These are phyloP conservation scores for Ophiodon elongatus DNA, from an alignment of 2,113 vertebrate species.

Conservation along the genomic window DNA sequence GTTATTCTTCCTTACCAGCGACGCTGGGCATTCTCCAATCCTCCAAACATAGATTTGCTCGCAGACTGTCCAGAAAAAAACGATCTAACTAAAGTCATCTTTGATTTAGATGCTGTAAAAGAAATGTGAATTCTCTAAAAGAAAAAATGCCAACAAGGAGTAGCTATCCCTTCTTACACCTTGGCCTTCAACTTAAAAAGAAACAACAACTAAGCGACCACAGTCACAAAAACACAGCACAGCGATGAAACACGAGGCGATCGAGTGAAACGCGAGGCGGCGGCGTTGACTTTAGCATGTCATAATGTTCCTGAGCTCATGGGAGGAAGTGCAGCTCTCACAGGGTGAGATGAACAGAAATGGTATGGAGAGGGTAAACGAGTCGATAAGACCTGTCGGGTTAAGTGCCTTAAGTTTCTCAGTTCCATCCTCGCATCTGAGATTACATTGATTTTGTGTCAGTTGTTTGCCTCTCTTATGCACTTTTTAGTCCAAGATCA, in stretches of 20 bases:
- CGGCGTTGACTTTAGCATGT: neutral
- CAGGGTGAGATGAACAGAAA: constrained; percentile 30
- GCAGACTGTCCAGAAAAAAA: neutral
- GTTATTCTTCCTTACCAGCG: neutral
- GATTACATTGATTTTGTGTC: constrained; percentile 27
- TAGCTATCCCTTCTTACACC: neutral
- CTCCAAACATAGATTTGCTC: neutral
- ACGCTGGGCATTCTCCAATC: neutral
- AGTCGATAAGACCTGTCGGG: constrained; percentile 15
- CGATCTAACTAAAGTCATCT: no score
- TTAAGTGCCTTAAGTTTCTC: neutral
- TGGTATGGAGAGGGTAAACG: neutral
- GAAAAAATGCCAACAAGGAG: neutral
- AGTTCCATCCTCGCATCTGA: neutral
- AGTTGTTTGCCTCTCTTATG: neutral
- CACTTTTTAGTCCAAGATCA: neutral
- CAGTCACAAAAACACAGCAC: neutral
- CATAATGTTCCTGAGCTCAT: neutral
- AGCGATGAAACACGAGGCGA: constrained; percentile 1
- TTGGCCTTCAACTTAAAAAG: neutral
- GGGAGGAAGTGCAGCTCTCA: neutral
- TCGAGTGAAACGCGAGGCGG: neutral
- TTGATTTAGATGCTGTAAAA: neutral
- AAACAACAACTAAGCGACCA: neutral
- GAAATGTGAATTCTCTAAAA: neutral